A percentile compares a stretch with the other conserved stretches of the same genome.
phyloP scores from a whole-genome alignment of 30 jellyfish, hydroid and myxozoan genomes.

The Hydractinia echinata region DNA sequence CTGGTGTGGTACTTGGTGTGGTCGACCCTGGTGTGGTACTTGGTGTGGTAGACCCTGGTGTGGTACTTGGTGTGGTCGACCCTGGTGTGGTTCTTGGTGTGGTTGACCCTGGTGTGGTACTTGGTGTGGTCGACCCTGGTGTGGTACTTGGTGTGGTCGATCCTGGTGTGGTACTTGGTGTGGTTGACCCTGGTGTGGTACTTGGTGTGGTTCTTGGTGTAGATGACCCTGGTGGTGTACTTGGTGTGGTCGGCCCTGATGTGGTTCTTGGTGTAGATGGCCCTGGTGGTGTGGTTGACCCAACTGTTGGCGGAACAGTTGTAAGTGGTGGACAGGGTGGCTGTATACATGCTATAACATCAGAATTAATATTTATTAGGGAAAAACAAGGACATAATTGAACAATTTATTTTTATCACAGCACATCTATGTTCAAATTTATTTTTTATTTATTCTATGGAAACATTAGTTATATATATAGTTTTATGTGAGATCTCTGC shows the following conservation, averaged over 20 bases:
- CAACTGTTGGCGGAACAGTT: slow-evolving; percentile 40
- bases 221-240: slow-evolving; percentile 19
- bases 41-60: slow-evolving; percentile 32
- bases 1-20: slow-evolving; percentile 36
- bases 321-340: slow-evolving; percentile 48
- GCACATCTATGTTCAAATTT: too few species aligned
- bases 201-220: slow-evolving; percentile 20
- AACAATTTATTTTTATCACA: too few species aligned
- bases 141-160: slow-evolving; percentile 34
- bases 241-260: background rate
- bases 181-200: slow-evolving; percentile 29
- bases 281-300: slow-evolving; percentile 33
- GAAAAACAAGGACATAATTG: too few species aligned
- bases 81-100: slow-evolving; percentile 3
- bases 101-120: too few species aligned
- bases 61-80: slow-evolving; percentile 16
- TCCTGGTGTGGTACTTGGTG: slow-evolving; percentile 34
- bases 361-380: too few species aligned
- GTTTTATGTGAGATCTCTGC: too few species aligned
- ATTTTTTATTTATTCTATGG: too few species aligned
- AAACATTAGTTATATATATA: too few species aligned
- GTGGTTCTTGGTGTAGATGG: background rate
- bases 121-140: slow-evolving; percentile 37
- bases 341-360: slow-evolving; percentile 21
- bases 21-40: slow-evolving; percentile 32